Base-by-base conservation (phyloP, 2,113 vertebrate species). In the Megalops atlanticus region DNA sequence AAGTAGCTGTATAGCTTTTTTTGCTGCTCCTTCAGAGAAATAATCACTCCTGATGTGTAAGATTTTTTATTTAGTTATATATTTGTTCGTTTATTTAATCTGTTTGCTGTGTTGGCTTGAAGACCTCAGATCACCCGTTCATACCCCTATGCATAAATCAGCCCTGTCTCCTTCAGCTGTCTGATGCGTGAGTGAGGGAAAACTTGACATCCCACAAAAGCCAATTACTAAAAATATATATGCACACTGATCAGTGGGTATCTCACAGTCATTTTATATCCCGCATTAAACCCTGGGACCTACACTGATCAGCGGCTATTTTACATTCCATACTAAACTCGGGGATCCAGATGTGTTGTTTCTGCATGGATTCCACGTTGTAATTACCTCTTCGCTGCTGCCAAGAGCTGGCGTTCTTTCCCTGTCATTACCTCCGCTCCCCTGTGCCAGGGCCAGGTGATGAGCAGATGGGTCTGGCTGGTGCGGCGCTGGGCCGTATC, bases 331-430 rank as follows among this genome's bases (percentile, higher is more conserved):
- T 74, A 85, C 91, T 89, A 87, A 88, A 89, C 87, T 91, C 86
- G 74, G 88, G 82, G 82, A 91, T 94, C 92, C 93, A 94, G 94
- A 94, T 95, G 94, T 94, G 92, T 85, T 85, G 90, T 94, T 95
- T 95, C 92, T 94, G 94, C 94, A 93, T 95, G 94, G 90, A 88
- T 94, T 94, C 87, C 91, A 90, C 87, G 89, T 88, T 89, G 90
- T 95, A 95, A 95, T 95, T 94, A 94, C 91, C 88, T 89, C 89
- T 89, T 87, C 83, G 90, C 89, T 82, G 71, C 86, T 87, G 89
- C 91, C 90, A 90, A 91, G 89, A 87, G 89, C 91, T 87, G 90
- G 92, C 89, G 92, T 93, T 94, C 86, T 91, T 94, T 91, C 88
- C 92, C 90, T 92, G 89, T 92, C 93, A 95, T 94, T 94, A 95